Evolutionary conservation across 2,797 vertebrate genomes (phyloP), one percentile per base, ranked within the genome.

Genomic region (Chloroceryle inda): DNA sequence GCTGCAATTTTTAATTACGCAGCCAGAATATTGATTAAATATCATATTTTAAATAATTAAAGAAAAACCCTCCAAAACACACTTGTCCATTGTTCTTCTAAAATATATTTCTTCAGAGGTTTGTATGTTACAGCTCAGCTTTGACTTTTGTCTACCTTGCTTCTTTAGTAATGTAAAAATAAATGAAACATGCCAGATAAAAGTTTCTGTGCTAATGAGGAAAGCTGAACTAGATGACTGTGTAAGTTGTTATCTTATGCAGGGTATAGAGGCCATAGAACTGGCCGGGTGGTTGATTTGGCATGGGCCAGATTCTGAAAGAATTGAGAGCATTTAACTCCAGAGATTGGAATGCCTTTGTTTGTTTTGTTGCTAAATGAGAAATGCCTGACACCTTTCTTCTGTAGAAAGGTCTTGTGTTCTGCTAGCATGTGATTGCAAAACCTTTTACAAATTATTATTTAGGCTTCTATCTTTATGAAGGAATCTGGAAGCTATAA

Each of bases 371-470:
- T 13, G 22, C 84, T 61, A 68, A 92, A 56, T 62, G 58, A 52
- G 19, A 59, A 37, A 21, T 37, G 12, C 13, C 4, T 26, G 45
- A 55, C 19, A 8, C 27, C 10, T 97, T 95, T 58, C 44, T 97
- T 79, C 97, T 98, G 97, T 98, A 97, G 98, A 98, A 99, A 97
- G 97, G 96, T 85, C 88, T 87, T 96, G 82, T 56, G 92, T 98
- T 98, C 95, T 97, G 95, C 82, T 84, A 72, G 68, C 95, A 97
- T 98, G 97, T 94, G 97, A 97, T 97, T 93, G 94, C 98, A 98
- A 97, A 98, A 97, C 78, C 42, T 68, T 66, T 89, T 94, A 83
- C 98, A 97, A 98, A 96, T 98, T 97, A 94, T 91, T 98, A 96
- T 98, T 98, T 98, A 98, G 96, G 97, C 89, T 88, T 91, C 96